Evolutionary conservation across 2,888 invertebrate genomes (phyloP).

Genomic region (Agriopis aurantiaria): DNA sequence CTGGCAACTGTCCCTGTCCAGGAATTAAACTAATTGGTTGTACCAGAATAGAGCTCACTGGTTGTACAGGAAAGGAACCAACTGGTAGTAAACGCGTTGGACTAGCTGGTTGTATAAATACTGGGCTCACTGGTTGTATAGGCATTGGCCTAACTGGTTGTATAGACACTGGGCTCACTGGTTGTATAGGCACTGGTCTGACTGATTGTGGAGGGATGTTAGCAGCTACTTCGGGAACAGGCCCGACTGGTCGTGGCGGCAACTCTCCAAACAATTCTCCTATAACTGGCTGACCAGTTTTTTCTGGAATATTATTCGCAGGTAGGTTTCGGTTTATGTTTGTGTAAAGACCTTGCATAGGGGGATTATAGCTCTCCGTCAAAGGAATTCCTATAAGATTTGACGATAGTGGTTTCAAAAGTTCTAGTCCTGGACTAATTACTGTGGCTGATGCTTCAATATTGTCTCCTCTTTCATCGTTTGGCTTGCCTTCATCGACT

Average conservation of each 20-base stretch:
- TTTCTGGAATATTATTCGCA: constrained; percentile 19
- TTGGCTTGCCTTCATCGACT: constrained; percentile 39
- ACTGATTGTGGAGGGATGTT: not conserved
- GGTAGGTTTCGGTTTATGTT: constrained; percentile 7
- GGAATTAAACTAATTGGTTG: not conserved
- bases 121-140: constrained; percentile 1
- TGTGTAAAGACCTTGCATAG: constrained; percentile 20
- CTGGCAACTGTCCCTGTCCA: not conserved
- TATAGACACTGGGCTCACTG: not conserved
- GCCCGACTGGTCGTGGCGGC: constrained; percentile 29
- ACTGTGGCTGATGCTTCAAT: constrained; percentile 29
- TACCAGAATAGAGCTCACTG: not conserved
- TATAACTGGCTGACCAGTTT: constrained; percentile 1
- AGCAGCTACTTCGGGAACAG: constrained; percentile 1
- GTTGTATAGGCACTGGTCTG: not conserved
- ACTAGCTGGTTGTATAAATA: not conserved
- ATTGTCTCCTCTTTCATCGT: constrained; percentile 15
- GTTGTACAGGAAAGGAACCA: not conserved
- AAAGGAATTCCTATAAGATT: constrained; percentile 24
- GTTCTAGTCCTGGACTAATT: constrained; percentile 31
- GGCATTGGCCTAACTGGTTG: constrained; percentile 1
- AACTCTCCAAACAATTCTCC: constrained; percentile 34
- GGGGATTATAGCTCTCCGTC: constrained; percentile 11
- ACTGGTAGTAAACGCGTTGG: constrained; percentile 1
- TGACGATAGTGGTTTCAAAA: constrained; percentile 17